Evolutionary conservation across 1,140 invertebrate species (phyloP).

Genomic region (Atta colombica): DNA sequence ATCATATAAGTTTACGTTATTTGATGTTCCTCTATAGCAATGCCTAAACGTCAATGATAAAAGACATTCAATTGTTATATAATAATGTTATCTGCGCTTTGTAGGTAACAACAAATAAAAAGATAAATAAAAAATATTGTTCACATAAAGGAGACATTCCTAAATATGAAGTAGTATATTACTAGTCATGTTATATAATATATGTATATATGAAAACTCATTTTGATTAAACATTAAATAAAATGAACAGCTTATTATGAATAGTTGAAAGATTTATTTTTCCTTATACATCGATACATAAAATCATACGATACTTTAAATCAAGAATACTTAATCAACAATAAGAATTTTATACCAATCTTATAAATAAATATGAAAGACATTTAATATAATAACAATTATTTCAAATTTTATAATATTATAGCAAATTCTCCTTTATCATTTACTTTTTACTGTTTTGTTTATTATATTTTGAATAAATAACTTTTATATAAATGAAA

Average conservation of each 20-base stretch:
- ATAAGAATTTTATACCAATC: slow-evolving; percentile 43
- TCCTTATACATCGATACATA: neutral
- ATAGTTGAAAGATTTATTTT: slow-evolving; percentile 31
- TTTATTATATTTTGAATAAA: neutral
- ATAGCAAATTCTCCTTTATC: neutral
- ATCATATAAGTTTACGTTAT: slow-evolving; percentile 19
- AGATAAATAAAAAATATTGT: slow-evolving; percentile 16
- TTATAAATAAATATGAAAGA: slow-evolving; percentile 38
- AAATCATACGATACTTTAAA: neutral
- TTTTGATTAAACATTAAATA: slow-evolving; percentile 20
- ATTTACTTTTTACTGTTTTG: neutral
- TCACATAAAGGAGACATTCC: slow-evolving; percentile 10
- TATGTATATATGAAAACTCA: slow-evolving; percentile 35
- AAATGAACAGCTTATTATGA: neutral
- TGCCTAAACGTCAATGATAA: slow-evolving; percentile 35
- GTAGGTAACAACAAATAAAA: slow-evolving; percentile 58
- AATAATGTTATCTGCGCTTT: slow-evolving; percentile 36
- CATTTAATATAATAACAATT: slow-evolving; percentile 6
- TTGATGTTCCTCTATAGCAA: slow-evolving; percentile 55
- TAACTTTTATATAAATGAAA: neutral
- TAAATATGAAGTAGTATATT: slow-evolving; percentile 75
- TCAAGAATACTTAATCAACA: neutral
- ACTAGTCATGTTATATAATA: slow-evolving; percentile 39
- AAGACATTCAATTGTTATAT: slow-evolving; percentile 42
- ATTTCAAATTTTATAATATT: slow-evolving; percentile 33